Conservation (phyloP, 2,888 invertebrate species). For the Neoascia interrupta region DNA sequence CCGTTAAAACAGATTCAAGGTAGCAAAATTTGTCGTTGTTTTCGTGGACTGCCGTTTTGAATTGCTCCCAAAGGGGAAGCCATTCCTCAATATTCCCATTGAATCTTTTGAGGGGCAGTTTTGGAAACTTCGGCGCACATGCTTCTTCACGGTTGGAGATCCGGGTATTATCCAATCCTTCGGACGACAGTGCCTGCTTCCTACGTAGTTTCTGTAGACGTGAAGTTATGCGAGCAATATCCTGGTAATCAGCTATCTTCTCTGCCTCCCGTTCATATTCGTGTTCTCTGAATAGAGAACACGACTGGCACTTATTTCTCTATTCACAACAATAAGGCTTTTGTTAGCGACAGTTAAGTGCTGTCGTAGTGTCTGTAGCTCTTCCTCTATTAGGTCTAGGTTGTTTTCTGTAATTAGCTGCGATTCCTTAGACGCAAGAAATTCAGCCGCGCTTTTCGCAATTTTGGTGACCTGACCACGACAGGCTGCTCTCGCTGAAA, state of each 20-base stretch:
- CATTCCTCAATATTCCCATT: slow-evolving; percentile 3
- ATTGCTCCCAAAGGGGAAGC: no score
- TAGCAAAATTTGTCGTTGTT: background rate
- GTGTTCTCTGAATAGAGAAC: background rate
- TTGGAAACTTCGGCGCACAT: no score
- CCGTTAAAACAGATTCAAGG: slow-evolving; percentile 6
- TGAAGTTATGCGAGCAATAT: background rate
- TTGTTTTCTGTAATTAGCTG: background rate
- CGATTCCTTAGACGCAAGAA: background rate
- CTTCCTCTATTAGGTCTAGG: no score
- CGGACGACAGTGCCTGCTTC: background rate
- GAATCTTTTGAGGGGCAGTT: slow-evolving; percentile 5
- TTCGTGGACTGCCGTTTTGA: no score
- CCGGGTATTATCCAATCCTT: background rate
- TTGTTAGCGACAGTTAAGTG: no score
- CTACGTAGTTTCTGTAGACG: background rate
- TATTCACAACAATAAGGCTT: slow-evolving; percentile 3
- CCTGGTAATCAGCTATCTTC: slow-evolving; percentile 12
- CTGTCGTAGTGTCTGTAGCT: no score
- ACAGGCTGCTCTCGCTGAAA: slow-evolving; percentile 12
- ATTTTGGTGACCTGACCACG: slow-evolving; percentile 18
- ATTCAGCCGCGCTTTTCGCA: slow-evolving; percentile 1
- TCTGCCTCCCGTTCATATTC: background rate
- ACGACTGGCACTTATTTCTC: slow-evolving; percentile 1
- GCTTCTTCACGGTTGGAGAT: background rate